Evolutionary conservation across 1,140 invertebrate genomes (phyloP), one percentile per base, ranked within the genome.

Genomic region (Drosophila navojoa): DNA sequence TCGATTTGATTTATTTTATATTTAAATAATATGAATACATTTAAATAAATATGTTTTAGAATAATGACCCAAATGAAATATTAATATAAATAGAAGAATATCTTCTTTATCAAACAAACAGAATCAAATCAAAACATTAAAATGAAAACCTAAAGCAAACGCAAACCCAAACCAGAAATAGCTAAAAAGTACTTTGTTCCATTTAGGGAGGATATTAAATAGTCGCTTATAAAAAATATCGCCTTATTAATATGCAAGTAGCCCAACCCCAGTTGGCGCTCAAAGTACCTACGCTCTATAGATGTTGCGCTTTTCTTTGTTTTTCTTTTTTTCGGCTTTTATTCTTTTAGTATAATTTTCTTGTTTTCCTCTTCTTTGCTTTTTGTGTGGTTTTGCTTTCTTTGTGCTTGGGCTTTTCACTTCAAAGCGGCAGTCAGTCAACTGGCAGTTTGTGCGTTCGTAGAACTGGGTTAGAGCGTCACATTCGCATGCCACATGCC

Each of bases 391-490:
- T 55, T 63, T 63, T 25, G 19, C 54, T 22, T 50, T 32, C 49
- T 44, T 70, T 71, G 40, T 53, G 47, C 62, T 64, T 50, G 52
- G 40, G 27, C n/a, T 29, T n/a, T 63, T 40, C 42, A 64, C 61
- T 66, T 71, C 69, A 71, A 71, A 71, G 50, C 53, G 38, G 16
- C 29, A 40, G 53, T 19, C 40, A 67, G 63, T 40, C 32, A 58
- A 68, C 64, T 57, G 53, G 49, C 38, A 44, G 54, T 44, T 63
- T 53, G 15, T 53, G n/a, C 25, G 22, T 10, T 38, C 19, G 52
- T 54, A 22, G 29, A 78, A 67, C 57, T 79, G 66, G 66, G 66
- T 75, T 75, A 66, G 79, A 75, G 63, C 69, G 45, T 38, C 32
- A 42, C 19, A 60, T 44, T 50, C 50, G 27, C 35, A 64, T 57